Evolutionary conservation across 2,888 invertebrate species (phyloP), one percentile per base, ranked within the genome.

Genomic region (Euzophera pinguis): DNA sequence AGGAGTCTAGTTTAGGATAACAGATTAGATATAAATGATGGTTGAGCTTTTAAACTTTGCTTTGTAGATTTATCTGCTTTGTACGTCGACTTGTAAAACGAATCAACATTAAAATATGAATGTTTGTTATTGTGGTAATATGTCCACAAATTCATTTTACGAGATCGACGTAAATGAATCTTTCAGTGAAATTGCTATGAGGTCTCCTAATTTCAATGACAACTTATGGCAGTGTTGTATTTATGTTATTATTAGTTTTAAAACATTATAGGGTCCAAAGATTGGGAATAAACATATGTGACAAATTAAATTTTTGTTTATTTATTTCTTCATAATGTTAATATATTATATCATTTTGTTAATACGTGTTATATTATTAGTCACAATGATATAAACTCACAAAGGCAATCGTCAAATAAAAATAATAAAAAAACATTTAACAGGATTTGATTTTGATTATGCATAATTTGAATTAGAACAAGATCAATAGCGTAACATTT

Each of bases 261-360:
- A 92, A 92, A 91, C 92, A 92, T 85, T 93, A 93, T 93, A 93
- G 93, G 93, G 93, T 93, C 93, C 93, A 93, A 93, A 92, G 92
- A 92, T 92, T 92, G 93, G 92, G 92, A 92, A 92, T 93, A 93
- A 92, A 93, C 88, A 91, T 92, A 91, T 92, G 92, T 92, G 90
- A 91, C 73, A 91, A 89, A 84, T 79, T 73, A 75, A 65, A 64
- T 64, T 67, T 64, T 82, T 85, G 78, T 84, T 84, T 82, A 70
- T 74, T 81, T 83, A 75, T 38, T 47, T 52, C 53, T 29, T 29
- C 10, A 32, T 32, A 32, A 32, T 6, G 3, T 32, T 32, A 32
- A 32, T 22, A 5, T 22, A 22, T 22, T 22, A 22, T 22, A 22
- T 22, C 5, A 22, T 3, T 22, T n/a, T n/a, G n/a, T n/a, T n/a